These are phyloP conservation scores for Passerculus sandwichensis DNA, from an alignment of 2,797 vertebrate species.

Conservation along the genomic window DNA sequence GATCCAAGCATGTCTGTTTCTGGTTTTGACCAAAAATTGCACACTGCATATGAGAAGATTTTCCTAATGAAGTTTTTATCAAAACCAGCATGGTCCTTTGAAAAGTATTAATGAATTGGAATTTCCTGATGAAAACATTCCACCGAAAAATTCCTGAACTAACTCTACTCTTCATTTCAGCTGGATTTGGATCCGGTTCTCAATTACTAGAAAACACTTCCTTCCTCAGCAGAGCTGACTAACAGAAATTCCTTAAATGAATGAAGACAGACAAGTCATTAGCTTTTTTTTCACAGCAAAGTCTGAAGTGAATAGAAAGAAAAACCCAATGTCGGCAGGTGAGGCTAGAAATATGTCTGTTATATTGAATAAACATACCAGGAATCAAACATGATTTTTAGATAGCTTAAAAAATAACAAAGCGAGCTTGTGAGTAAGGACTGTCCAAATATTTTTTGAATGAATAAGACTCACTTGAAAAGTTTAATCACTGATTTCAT, in stretches of 20 bases:
- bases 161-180: neutral
- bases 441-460: slow-evolving; percentile 50
- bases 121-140: slow-evolving; percentile 38
- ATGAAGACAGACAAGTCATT: neutral
- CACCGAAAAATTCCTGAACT: neutral
- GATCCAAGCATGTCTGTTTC: neutral
- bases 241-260: neutral
- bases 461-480: slow-evolving; percentile 12
- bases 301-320: neutral
- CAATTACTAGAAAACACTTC: slow-evolving; percentile 30
- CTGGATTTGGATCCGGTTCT: neutral
- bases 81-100: slow-evolving; percentile 20
- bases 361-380: neutral
- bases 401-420: slow-evolving; percentile 31
- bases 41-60: neutral
- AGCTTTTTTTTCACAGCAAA: neutral
- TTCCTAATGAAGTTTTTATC: slow-evolving; percentile 35
- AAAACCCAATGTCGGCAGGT: neutral
- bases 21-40: neutral
- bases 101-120: slow-evolving; percentile 22
- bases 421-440: neutral
- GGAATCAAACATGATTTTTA: neutral
- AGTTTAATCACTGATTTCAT: slow-evolving; percentile 10
- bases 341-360: neutral
- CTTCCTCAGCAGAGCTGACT: neutral